Base-by-base conservation (phyloP, 2,113 vertebrate genomes). In the Paramormyrops kingsleyae region DNA sequence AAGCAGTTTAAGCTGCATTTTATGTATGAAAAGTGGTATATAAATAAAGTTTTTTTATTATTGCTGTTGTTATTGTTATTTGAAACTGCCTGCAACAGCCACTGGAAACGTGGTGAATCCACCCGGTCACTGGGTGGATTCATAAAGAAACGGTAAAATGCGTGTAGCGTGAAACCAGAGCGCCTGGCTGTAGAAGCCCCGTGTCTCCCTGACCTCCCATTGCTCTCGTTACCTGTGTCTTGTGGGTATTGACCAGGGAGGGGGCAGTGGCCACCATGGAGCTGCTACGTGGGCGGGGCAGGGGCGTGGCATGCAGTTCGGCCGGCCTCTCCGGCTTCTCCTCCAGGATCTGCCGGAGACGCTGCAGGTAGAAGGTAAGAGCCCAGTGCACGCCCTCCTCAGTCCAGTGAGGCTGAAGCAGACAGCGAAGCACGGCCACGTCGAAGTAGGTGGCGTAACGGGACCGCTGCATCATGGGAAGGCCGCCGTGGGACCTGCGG, bases 361-460 rank as follows among this genome's bases (percentile, higher is more conserved):
- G 97, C 94, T 99, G 97, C 89, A 99, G 95, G 94, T 98, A 99
- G 93, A 96, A 99, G 96, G 98, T 98, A 17, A 99, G 93, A 0
- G 98, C 98, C 99, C 99, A 99, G 95, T 99, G 98, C 0, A 99
- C 98, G 10, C 99, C 98, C 89, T 99, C 99, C 93, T 99, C 98
- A 0, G 97, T 98, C 99, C 99, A 99, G 39, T 99, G 97, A 0
- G 98, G 97, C 94, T 99, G 98, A 70, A 99, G 96, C 42, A 99
- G 95, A 93, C 98, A 99, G 90, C 98, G 98, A 91, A 99, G 96
- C 56, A 99, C 98, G 0, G 99, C 99, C 90, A 99, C 98, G 0
- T 99, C 99, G 0, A 99, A 99, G 94, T 98, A 99, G 0, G 98
- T 99, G 91, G 98, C 99, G 3, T 99, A 99, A 39, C 98, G 97